Evolutionary conservation across 2,113 vertebrate genomes (phyloP).

Genomic region (Syngnathus floridae): DNA sequence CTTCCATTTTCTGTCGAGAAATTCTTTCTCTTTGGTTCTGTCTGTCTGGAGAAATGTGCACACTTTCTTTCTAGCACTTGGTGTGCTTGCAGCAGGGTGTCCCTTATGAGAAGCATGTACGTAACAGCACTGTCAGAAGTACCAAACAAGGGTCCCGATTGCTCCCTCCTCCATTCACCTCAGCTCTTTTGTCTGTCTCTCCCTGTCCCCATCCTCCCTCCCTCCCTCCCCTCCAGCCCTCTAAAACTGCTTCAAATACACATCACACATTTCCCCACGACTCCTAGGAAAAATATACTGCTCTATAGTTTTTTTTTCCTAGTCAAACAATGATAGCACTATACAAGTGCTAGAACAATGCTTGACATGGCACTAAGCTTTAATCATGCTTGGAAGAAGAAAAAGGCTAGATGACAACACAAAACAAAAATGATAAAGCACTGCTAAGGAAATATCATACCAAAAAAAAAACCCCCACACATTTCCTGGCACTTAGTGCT

Average conservation of each 20-base stretch:
- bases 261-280: constrained; percentile 14
- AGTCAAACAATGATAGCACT: constrained; percentile 32
- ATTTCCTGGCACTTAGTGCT: too few relatives aligned
- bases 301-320: constrained; percentile 23
- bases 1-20: neutral
- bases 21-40: constrained; percentile 10
- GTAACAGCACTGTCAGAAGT: constrained; percentile 50
- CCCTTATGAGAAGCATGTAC: constrained; percentile 37
- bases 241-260: constrained; percentile 10
- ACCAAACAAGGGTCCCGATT: constrained; percentile 38
- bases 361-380: constrained; percentile 29
- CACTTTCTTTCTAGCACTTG: constrained; percentile 2
- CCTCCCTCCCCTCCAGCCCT: neutral
- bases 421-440: constrained; percentile 20
- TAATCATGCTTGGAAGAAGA: constrained; percentile 12
- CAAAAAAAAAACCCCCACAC: too few relatives aligned
- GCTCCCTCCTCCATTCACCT: constrained; percentile 20
- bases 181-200: constrained; percentile 24
- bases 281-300: constrained; percentile 7
- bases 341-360: constrained; percentile 21
- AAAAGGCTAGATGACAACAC: neutral
- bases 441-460: constrained; percentile 1
- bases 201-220: neutral
- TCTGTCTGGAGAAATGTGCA: constrained; percentile 21
- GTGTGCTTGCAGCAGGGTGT: constrained; percentile 18